Conservation (phyloP, 1,140 invertebrate genomes). For the Drosophila melanogaster region Release_6_plus_ISO1_MT NT_033779.5:2017001-2017500, state of each 20-base stretch:
- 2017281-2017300: neutral
- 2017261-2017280: slow-evolving; percentile 1
- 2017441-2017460: slow-evolving; percentile 15
- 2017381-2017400: no score
- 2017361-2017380: neutral
- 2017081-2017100: slow-evolving; percentile 20
- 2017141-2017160: slow-evolving; percentile 53
- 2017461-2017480: slow-evolving; percentile 12
- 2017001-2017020: slow-evolving; percentile 57
- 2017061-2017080: slow-evolving; percentile 56
- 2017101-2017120: slow-evolving; percentile 5
- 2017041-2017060: slow-evolving; percentile 31
- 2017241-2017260: slow-evolving; percentile 6
- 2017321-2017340: neutral
- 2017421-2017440: slow-evolving; percentile 35
- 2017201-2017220: slow-evolving; percentile 32
- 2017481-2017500: slow-evolving; percentile 53
- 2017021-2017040: neutral
- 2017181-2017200: slow-evolving; percentile 47
- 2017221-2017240: slow-evolving; percentile 2
- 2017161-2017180: slow-evolving; percentile 51
- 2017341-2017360: neutral
- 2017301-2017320: neutral
- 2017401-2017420: slow-evolving; percentile 16
- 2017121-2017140: slow-evolving; percentile 41